Percentiles rank a stretch among this genome's conserved stretches.
Conservation (phyloP, 1,140 invertebrate species). For the Temnothorax longispinosus region DNA sequence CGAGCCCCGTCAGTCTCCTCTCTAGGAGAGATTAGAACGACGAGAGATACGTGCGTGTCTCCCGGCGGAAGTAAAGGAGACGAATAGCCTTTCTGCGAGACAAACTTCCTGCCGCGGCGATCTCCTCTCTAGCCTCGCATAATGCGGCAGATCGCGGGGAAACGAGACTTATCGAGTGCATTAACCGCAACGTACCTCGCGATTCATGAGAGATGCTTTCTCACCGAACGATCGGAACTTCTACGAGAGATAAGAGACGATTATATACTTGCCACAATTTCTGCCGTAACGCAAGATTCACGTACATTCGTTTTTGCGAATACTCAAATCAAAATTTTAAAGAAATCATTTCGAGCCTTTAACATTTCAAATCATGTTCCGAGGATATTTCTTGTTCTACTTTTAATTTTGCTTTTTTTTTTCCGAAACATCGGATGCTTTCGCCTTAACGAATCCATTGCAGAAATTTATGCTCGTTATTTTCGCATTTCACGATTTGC, state of each 20-base stretch:
- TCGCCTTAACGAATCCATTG: not conserved
- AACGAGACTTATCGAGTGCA: slow-evolving; percentile 40
- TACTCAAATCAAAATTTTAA: not conserved
- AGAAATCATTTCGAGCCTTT: not conserved
- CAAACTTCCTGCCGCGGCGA: slow-evolving; percentile 64
- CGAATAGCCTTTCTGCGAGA: slow-evolving; percentile 66
- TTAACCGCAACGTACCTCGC: not conserved
- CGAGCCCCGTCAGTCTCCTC: slow-evolving; percentile 54
- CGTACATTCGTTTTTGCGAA: not conserved
- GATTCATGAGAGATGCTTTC: not conserved
- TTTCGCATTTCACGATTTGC: slow-evolving; percentile 17
- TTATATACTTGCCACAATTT: not conserved
- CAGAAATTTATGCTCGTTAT: slow-evolving; percentile 17
- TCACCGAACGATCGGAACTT: not conserved
- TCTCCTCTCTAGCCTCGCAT: slow-evolving; percentile 47
- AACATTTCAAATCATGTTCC: not conserved
- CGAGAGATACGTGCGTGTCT: slow-evolving; percentile 47
- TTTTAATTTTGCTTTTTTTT: not conserved
- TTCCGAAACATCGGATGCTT: not conserved
- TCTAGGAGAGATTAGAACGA: slow-evolving; percentile 63
- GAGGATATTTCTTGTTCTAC: not conserved
- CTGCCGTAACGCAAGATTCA: not conserved
- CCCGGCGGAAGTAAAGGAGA: slow-evolving; percentile 56
- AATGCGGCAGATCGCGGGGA: not conserved
- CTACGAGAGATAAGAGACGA: not conserved